Conservation (phyloP, 2,888 invertebrate species). For the Mellilla xanthometata region DNA sequence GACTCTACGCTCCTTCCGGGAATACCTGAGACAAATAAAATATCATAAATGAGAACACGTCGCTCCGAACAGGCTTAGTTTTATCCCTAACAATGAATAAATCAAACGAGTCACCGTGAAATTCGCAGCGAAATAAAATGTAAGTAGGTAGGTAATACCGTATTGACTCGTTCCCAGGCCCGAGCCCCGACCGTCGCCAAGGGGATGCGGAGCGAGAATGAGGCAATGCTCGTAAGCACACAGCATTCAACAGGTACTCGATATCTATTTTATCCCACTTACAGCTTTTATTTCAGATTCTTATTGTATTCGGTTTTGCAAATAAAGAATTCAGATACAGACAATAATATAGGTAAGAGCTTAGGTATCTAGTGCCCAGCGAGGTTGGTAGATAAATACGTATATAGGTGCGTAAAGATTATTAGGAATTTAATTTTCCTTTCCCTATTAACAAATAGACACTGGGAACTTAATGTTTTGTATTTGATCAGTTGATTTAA, state of each 20-base stretch:
- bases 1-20: slow-evolving; percentile 30
- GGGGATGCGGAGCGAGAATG: slow-evolving; percentile 52
- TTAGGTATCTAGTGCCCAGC: too few species aligned
- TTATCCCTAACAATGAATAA: slow-evolving; percentile 6
- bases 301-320: slow-evolving; percentile 1
- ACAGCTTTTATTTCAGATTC: slow-evolving; percentile 31
- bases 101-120: slow-evolving; percentile 20
- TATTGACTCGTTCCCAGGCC: slow-evolving; percentile 33
- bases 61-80: background rate
- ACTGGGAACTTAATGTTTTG: too few species aligned
- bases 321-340: background rate
- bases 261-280: slow-evolving; percentile 50
- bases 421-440: too few species aligned
- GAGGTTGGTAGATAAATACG: background rate
- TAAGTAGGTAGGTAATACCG: slow-evolving; percentile 24
- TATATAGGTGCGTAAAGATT: too few species aligned
- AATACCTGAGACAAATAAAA: slow-evolving; percentile 42
- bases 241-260: slow-evolving; percentile 54
- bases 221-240: slow-evolving; percentile 38
- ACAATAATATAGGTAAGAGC: too few species aligned
- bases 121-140: slow-evolving; percentile 16
- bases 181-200: slow-evolving; percentile 46
- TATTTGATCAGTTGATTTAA: too few species aligned
- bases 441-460: too few species aligned
- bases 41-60: slow-evolving; percentile 18